Evolutionary conservation across 2,888 invertebrate genomes (phyloP).

Genomic region (Agrilus cyanescens): DNA sequence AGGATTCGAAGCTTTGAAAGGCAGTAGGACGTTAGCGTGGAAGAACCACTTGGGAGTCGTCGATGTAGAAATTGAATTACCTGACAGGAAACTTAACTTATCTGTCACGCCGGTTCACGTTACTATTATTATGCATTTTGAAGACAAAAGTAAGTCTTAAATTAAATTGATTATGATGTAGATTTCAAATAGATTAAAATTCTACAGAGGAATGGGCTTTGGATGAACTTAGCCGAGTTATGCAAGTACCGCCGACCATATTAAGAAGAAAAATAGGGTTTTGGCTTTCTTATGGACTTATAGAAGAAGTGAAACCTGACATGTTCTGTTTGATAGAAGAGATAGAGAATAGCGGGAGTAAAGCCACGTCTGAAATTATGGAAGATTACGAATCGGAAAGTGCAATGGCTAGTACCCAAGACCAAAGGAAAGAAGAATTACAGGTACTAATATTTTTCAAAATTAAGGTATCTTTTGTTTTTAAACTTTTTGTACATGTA

Average conservation of each 20-base stretch:
- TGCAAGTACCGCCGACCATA: slow-evolving; percentile 79
- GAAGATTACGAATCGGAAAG: slow-evolving; percentile 89
- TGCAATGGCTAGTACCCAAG: slow-evolving; percentile 88
- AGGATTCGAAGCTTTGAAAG: slow-evolving; percentile 80
- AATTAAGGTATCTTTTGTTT: slow-evolving; percentile 2
- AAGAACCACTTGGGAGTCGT: slow-evolving; percentile 88
- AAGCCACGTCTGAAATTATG: slow-evolving; percentile 50
- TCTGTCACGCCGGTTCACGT: slow-evolving; percentile 89
- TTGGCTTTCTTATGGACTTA: slow-evolving; percentile 88
- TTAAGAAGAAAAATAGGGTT: slow-evolving; percentile 78
- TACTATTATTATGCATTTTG: slow-evolving; percentile 86
- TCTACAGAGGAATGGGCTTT: slow-evolving; percentile 66
- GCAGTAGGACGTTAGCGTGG: slow-evolving; percentile 88
- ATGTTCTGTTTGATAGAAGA: slow-evolving; percentile 63
- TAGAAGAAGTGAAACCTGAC: slow-evolving; percentile 66
- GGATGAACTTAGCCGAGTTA: slow-evolving; percentile 71
- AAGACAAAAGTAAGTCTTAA: slow-evolving; percentile 55
- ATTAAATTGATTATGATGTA: background rate
- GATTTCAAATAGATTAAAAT: slow-evolving; percentile 7
- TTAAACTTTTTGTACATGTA: slow-evolving; percentile 26
- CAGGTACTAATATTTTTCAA: slow-evolving; percentile 43
- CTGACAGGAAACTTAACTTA: slow-evolving; percentile 60
- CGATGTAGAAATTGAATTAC: slow-evolving; percentile 79
- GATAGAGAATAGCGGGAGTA: slow-evolving; percentile 42
- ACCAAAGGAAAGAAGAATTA: slow-evolving; percentile 86